Evolutionary conservation across 2,113 vertebrate genomes (phyloP).

Genomic region (Cheilinus undulatus): DNA sequence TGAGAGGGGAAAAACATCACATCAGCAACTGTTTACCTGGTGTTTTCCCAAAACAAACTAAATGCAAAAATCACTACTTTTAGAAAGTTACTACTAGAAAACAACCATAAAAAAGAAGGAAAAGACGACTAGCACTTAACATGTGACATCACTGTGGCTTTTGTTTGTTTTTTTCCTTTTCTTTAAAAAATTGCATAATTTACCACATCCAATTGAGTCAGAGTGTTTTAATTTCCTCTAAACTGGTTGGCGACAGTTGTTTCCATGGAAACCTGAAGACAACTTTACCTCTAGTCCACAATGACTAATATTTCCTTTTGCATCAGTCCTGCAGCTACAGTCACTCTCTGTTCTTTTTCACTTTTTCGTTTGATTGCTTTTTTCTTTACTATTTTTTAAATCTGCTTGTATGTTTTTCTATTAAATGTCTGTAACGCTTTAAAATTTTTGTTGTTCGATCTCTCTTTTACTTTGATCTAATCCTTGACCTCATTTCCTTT

Average conservation of each 20-base stretch:
- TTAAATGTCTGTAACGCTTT: too few species aligned
- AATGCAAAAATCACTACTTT: slow-evolving; percentile 9
- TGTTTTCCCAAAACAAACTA: neutral
- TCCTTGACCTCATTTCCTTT: too few species aligned
- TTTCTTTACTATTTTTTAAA: too few species aligned
- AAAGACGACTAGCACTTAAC: neutral
- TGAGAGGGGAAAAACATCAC: neutral
- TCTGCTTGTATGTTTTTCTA: too few species aligned
- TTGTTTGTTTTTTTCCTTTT: too few species aligned
- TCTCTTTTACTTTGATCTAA: too few species aligned
- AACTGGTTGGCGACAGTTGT: slow-evolving; percentile 34
- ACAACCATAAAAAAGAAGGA: neutral
- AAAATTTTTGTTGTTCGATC: too few species aligned
- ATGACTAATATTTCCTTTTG: slow-evolving; percentile 54
- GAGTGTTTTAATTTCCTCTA: slow-evolving; percentile 10
- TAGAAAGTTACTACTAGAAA: neutral
- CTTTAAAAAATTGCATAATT: neutral
- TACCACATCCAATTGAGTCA: slow-evolving; percentile 19
- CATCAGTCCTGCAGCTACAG: slow-evolving; percentile 5
- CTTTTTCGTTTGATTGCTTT: too few species aligned
- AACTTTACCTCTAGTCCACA: slow-evolving; percentile 37
- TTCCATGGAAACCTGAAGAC: slow-evolving; percentile 11
- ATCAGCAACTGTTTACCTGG: neutral
- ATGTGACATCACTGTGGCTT: neutral
- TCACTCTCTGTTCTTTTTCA: neutral